Conservation (phyloP, 2,888 invertebrate genomes). For the Pristionchus arcanus region DNA sequence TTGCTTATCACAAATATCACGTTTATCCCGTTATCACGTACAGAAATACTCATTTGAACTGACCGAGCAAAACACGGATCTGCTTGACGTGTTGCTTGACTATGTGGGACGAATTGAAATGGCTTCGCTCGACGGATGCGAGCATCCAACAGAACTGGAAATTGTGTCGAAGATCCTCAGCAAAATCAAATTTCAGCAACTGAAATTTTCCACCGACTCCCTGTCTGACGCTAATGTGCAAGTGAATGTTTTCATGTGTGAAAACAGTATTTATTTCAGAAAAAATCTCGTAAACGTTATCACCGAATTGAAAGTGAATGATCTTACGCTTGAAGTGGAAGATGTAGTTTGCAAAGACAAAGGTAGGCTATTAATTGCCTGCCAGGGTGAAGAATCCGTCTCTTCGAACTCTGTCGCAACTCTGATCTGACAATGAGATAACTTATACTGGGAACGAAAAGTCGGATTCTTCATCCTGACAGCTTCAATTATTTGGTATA, state of each 20-base stretch:
- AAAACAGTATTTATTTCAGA: not conserved
- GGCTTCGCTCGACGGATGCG: not conserved
- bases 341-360: not conserved
- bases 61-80: not conserved
- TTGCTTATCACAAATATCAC: no score
- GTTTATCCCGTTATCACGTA: no score
- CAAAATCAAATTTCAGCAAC: not conserved
- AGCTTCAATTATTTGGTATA: no score
- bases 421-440: no score
- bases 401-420: no score
- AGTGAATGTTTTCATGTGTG: not conserved
- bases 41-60: not conserved
- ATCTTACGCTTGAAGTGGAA: not conserved
- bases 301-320: not conserved
- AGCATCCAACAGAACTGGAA: not conserved
- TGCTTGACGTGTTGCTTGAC: not conserved
- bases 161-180: not conserved
- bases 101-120: not conserved
- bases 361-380: not conserved
- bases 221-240: not conserved
- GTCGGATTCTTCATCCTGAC: no score
- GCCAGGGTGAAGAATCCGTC: no score
- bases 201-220: not conserved
- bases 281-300: not conserved
- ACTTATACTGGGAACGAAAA: no score